Conservation (phyloP, 2,888 invertebrate genomes). For the Agrilus mali region DNA sequence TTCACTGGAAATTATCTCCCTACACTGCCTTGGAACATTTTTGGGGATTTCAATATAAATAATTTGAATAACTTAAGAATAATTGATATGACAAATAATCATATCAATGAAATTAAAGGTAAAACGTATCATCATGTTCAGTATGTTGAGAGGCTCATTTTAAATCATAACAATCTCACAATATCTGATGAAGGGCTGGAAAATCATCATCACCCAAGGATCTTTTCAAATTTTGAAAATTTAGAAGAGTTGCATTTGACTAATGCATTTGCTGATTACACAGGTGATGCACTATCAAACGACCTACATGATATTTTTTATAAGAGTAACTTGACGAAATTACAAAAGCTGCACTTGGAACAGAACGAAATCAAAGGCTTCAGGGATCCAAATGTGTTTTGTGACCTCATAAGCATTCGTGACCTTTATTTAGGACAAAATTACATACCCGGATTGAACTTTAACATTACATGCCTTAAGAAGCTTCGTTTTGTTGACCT, state of each 20-base stretch:
- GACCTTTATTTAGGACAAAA: conserved; percentile 62
- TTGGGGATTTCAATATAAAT: conserved; percentile 43
- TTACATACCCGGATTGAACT: conserved; percentile 44
- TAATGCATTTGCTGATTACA: conserved; percentile 57
- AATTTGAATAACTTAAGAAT: conserved; percentile 44
- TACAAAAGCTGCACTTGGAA: conserved; percentile 60
- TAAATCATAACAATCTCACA: conserved; percentile 59
- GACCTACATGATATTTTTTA: conserved; percentile 61
- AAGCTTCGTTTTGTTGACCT: conserved; percentile 55
- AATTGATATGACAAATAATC: conserved; percentile 63
- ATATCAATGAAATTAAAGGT: conserved; percentile 56
- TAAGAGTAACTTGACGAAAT: conserved; percentile 49
- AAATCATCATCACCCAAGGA: conserved; percentile 50
- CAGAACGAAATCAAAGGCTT: conserved; percentile 62
- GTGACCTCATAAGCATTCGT: conserved; percentile 50
- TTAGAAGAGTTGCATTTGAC: conserved; percentile 59
- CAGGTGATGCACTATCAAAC: conserved; percentile 45
- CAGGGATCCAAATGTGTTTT: conserved; percentile 52
- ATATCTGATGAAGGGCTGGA: conserved; percentile 41
- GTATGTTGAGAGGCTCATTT: conserved; percentile 51
- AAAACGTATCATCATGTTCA: conserved; percentile 63
- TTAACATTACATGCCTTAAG: conserved; percentile 52
- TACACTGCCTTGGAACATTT: conserved; percentile 55
- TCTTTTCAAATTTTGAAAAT: conserved; percentile 57
- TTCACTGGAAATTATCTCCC: conserved; percentile 57